Evolutionary conservation across 2,797 vertebrate species (phyloP).

Genomic region (Ptychadena robeensis): DNA sequence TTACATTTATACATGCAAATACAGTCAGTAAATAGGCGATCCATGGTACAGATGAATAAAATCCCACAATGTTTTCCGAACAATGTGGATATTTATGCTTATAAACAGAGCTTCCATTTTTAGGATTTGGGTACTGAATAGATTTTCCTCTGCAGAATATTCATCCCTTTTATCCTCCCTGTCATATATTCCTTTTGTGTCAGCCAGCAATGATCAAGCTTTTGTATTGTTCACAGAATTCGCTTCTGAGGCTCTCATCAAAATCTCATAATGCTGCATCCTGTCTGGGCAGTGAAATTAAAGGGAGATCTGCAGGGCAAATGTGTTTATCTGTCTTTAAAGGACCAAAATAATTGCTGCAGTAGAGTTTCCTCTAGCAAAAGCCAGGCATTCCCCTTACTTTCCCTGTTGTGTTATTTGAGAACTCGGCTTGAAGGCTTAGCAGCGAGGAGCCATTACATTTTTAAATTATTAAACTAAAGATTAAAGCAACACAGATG

Average conservation of each 20-base stretch:
- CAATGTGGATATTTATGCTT: no score
- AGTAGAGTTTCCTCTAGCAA: not conserved
- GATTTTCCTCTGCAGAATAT: not conserved
- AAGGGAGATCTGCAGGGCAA: slow-evolving; percentile 31
- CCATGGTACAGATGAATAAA: no score
- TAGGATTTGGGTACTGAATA: not conserved
- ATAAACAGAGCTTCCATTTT: not conserved
- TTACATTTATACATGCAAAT: no score
- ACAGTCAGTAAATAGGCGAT: no score
- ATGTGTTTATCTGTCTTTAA: slow-evolving; percentile 24
- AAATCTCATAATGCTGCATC: slow-evolving; percentile 6
- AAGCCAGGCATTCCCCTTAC: not conserved
- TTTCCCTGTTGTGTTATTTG: not conserved
- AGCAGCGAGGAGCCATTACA: slow-evolving; percentile 5
- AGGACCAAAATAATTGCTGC: slow-evolving; percentile 33
- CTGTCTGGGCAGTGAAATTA: slow-evolving; percentile 2
- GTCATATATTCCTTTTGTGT: not conserved
- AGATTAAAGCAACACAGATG: slow-evolving; percentile 52
- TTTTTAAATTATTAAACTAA: slow-evolving; percentile 42
- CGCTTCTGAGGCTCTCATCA: not conserved
- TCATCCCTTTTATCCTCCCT: not conserved
- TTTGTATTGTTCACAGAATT: slow-evolving; percentile 11
- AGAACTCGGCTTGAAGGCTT: slow-evolving; percentile 26
- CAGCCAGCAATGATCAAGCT: not conserved
- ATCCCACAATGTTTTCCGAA: no score